Evolutionary conservation across 2,888 invertebrate species (phyloP).

Genomic region (Lumbricus terrestris): DNA sequence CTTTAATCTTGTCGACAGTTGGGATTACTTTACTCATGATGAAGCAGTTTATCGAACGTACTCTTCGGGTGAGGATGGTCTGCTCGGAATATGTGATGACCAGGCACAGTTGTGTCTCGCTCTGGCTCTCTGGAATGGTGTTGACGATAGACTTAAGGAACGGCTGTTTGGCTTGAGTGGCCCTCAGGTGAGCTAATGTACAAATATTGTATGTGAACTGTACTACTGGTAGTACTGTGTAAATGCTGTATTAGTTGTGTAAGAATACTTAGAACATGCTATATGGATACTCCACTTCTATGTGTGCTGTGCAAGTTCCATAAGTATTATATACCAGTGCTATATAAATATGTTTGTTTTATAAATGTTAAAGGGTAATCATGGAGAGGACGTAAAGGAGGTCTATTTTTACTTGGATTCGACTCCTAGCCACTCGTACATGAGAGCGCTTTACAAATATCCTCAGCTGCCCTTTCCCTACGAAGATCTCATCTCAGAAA

Average conservation of each 20-base stretch:
- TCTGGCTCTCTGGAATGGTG: constrained; percentile 57
- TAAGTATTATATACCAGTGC: neutral
- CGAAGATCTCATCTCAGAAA: constrained; percentile 44
- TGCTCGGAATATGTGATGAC: constrained; percentile 55
- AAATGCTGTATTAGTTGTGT: neutral
- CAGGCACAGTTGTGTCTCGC: constrained; percentile 52
- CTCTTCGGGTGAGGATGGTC: constrained; percentile 58
- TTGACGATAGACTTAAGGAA: constrained; percentile 57
- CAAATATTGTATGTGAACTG: neutral
- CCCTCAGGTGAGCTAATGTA: constrained; percentile 48
- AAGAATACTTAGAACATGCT: too few relatives aligned
- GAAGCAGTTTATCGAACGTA: constrained; percentile 52
- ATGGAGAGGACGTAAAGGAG: constrained; percentile 60
- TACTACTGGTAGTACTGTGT: neutral
- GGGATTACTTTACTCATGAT: constrained; percentile 54
- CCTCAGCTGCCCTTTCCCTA: constrained; percentile 56
- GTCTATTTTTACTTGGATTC: constrained; percentile 57
- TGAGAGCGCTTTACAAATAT: constrained; percentile 58
- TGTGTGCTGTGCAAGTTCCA: too few relatives aligned
- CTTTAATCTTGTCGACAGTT: constrained; percentile 42
- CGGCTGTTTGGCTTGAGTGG: constrained; percentile 57
- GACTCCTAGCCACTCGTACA: constrained; percentile 57
- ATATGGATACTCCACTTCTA: too few relatives aligned
- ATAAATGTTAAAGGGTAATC: constrained; percentile 56
- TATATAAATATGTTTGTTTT: neutral